Conservation (phyloP, 2,888 invertebrate genomes). For the Nezara viridula region DNA sequence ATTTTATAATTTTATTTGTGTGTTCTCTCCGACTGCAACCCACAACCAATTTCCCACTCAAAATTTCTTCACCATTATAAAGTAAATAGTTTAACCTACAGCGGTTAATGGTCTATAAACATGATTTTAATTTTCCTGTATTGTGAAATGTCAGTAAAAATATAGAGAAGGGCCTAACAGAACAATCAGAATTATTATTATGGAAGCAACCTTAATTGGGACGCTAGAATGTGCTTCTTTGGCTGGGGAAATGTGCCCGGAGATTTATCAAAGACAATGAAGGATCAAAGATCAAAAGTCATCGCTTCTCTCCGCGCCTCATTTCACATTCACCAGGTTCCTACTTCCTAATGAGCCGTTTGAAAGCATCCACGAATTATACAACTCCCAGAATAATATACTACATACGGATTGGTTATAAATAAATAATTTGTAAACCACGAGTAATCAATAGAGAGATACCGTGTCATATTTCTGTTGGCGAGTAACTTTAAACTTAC, state of each 20-base stretch:
- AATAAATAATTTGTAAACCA: too few relatives aligned
- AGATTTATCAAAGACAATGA: conserved; percentile 23
- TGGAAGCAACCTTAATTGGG: background rate
- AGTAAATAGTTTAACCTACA: background rate
- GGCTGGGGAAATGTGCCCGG: background rate
- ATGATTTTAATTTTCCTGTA: background rate
- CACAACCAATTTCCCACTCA: too few relatives aligned
- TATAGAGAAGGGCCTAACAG: background rate
- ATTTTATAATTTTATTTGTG: too few relatives aligned
- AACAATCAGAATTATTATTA: background rate
- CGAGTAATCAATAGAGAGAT: too few relatives aligned
- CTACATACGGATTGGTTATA: too few relatives aligned
- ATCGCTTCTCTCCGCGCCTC: background rate
- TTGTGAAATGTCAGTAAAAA: background rate
- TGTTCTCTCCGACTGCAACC: too few relatives aligned
- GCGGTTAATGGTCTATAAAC: background rate
- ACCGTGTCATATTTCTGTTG: too few relatives aligned
- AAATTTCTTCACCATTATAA: too few relatives aligned
- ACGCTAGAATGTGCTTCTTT: background rate
- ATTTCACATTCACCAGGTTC: background rate
- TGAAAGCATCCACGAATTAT: background rate
- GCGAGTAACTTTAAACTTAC: too few relatives aligned
- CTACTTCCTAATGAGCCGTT: background rate
- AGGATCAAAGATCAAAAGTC: background rate
- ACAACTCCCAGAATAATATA: background rate